A percentile compares a stretch with the other conserved stretches of the same genome.
These are phyloP conservation scores for Percopsis transmontana DNA, from an alignment of 2,113 vertebrate genomes.

Conservation along the genomic window DNA sequence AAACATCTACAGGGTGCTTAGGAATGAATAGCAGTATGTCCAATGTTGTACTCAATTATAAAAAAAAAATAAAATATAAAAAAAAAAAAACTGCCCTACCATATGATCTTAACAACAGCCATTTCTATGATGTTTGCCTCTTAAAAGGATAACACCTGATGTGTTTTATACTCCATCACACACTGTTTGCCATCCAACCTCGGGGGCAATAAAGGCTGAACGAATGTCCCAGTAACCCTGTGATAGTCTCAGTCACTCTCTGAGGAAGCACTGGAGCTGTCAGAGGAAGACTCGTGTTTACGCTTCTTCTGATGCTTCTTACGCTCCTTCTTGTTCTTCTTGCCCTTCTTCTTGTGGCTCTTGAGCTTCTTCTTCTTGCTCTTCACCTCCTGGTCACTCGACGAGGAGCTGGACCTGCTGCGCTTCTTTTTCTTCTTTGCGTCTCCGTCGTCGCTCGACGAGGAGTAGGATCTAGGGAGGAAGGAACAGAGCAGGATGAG, in stretches of 20 bases:
- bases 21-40: too few species aligned
- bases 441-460: slow-evolving; percentile 48
- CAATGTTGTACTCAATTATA: too few species aligned
- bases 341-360: slow-evolving; percentile 82
- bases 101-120: neutral
- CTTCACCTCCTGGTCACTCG: slow-evolving; percentile 85
- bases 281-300: slow-evolving; percentile 79
- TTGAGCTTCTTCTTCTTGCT: slow-evolving; percentile 90
- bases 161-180: too few species aligned
- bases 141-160: too few species aligned
- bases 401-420: slow-evolving; percentile 79
- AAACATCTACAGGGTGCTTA: too few species aligned
- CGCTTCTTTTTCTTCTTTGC: slow-evolving; percentile 63
- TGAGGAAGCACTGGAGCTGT: slow-evolving; percentile 80
- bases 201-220: neutral
- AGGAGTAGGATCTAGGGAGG: slow-evolving; percentile 50
- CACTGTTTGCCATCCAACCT: too few species aligned
- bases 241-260: slow-evolving; percentile 78
- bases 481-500: neutral
- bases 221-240: neutral
- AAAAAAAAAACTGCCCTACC: neutral
- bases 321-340: slow-evolving; percentile 82
- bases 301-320: slow-evolving; percentile 85
- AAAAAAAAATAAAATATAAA: too few species aligned
- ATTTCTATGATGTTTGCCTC: neutral